Evolutionary conservation across 64 coral and sea anemone species (phyloP), one percentile per base, ranked within the genome.

Genomic region (Catalaphyllia jardinei): DNA sequence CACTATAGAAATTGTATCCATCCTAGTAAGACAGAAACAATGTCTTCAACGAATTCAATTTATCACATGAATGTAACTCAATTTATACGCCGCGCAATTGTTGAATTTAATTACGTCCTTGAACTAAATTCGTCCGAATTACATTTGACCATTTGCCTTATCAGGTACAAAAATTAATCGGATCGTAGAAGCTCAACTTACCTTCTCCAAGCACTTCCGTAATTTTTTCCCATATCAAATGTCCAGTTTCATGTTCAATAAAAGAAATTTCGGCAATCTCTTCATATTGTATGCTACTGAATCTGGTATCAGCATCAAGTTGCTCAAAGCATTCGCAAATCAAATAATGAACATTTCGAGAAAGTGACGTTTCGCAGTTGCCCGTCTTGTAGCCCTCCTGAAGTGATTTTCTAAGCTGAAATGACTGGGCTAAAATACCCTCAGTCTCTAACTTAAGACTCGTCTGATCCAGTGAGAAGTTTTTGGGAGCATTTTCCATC

Each of bases 321-420:
- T 31, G 15, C 52, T 67, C 24, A 52, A 71, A 72, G 13, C 15
- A 52, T 72, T 90, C 62, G 60, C 88, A 90, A 29, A 90, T 79
- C 64, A 90, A 81, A 29, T 80, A 42, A 24, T 72, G 49, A 6
- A 90, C 76, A 90, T 80, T 73, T 2, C 1, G 8, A 30, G 88
- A 90, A 51, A 90, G 76, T 52, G 62, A 90, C 11, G 88, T 46
- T 12, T 46, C 28, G 0, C 29, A 73, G 24, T 55, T 62, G 29
- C 52, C 71, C 12, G 31, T 60, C 11, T 75, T 61, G 33, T 81
- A 74, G n/a, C 31, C 61, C 33, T 31, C 62, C 71, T 72, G 69
- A 6, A 88, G 52, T 20, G 65, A 72, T 88, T 93, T 93, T 81
- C 91, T 86, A 81, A 73, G 25, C 77, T 78, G 67, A 67, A 89